phyloP scores from a whole-genome alignment of 1,140 invertebrate species.

The Lepidurus apus region DNA sequence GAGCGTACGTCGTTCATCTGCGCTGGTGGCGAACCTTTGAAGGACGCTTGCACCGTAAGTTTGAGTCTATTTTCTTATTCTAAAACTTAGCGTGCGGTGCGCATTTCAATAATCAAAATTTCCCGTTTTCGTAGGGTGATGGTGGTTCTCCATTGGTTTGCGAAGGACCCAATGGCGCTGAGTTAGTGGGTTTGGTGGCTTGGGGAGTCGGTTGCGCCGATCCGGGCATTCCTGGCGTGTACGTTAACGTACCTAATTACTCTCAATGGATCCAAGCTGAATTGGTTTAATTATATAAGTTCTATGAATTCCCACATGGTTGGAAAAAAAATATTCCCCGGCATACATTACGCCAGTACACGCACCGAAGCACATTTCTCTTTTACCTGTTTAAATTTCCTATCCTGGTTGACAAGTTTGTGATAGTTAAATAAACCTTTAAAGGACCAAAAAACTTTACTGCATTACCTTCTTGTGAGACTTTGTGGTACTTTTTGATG shows the following conservation, averaged over 20 bases:
- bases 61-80: background rate
- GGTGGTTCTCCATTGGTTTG: slow-evolving; percentile 70
- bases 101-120: no score
- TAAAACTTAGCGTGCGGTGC: no score
- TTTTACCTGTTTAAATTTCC: background rate
- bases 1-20: slow-evolving; percentile 64
- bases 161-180: slow-evolving; percentile 49
- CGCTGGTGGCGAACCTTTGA: slow-evolving; percentile 66
- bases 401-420: slow-evolving; percentile 10
- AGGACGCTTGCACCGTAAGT: slow-evolving; percentile 65
- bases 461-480: no score
- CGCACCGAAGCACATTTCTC: background rate
- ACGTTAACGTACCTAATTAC: slow-evolving; percentile 58
- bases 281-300: slow-evolving; percentile 27
- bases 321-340: background rate
- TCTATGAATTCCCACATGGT: background rate
- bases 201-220: slow-evolving; percentile 66
- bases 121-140: slow-evolving; percentile 56
- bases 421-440: slow-evolving; percentile 4
- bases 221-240: slow-evolving; percentile 59
- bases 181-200: slow-evolving; percentile 63
- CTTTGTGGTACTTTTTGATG: no score
- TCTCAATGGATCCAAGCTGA: slow-evolving; percentile 54
- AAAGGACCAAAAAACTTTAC: background rate
- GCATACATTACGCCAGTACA: background rate